phyloP scores from a whole-genome alignment of 2,113 vertebrate species.

The Pipa parva region DNA sequence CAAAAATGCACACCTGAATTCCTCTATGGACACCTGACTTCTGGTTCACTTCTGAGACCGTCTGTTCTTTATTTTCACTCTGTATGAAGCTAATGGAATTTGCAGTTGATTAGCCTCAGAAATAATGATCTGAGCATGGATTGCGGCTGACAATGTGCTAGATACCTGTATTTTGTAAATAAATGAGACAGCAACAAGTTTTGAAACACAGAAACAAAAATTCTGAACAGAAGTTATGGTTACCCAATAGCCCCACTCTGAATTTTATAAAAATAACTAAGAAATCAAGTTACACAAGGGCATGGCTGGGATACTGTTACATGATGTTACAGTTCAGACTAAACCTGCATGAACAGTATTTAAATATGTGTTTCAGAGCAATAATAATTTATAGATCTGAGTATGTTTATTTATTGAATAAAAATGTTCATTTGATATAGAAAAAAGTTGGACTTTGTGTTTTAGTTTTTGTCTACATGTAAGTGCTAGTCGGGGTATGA shows the following conservation, averaged over 20 bases:
- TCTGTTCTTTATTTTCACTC: constrained; percentile 70
- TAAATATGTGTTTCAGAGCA: no score
- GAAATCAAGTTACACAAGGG: no score
- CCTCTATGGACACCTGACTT: constrained; percentile 59
- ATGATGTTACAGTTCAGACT: no score
- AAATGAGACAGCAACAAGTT: constrained; percentile 66
- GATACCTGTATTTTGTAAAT: constrained; percentile 60
- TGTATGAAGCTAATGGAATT: constrained; percentile 72
- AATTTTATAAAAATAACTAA: no score
- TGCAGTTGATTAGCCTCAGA: constrained; percentile 74
- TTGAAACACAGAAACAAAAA: constrained; percentile 41
- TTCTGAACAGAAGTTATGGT: not conserved
- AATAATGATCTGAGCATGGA: constrained; percentile 64
- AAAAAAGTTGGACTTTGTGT: no score
- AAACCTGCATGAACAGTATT: no score
- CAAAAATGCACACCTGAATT: constrained; percentile 53
- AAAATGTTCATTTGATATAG: no score
- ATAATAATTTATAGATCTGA: no score
- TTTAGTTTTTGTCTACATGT: no score
- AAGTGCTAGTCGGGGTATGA: no score
- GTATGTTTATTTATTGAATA: no score
- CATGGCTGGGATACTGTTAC: no score
- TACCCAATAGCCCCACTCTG: not conserved
- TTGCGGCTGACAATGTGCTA: constrained; percentile 57
- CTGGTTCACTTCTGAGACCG: constrained; percentile 53